phyloP scores from a whole-genome alignment of 2,113 vertebrate species.

The Spea multiplicata region DNA sequence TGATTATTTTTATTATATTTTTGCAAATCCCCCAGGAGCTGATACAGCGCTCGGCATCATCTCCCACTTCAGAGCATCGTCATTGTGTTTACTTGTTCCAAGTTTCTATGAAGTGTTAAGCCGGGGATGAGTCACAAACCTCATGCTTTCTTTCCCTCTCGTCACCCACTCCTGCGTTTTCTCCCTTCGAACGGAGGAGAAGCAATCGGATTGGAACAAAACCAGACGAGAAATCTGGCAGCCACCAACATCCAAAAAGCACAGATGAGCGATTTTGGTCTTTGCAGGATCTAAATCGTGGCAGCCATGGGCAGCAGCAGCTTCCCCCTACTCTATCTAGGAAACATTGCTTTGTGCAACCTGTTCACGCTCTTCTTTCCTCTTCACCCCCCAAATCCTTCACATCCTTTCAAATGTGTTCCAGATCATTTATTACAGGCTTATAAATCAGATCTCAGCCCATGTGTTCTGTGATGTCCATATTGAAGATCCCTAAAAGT shows the following conservation, averaged over 20 bases:
- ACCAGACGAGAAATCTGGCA: constrained; percentile 26
- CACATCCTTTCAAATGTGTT: background rate
- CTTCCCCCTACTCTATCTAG: background rate
- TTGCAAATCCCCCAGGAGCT: background rate
- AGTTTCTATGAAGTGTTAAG: constrained; percentile 20
- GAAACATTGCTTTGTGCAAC: background rate
- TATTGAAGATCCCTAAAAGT: too few relatives aligned
- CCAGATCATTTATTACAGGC: too few relatives aligned
- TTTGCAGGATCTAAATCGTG: background rate
- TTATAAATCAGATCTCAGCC: too few relatives aligned
- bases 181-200: constrained; percentile 15
- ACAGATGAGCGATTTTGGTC: background rate
- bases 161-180: background rate
- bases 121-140: constrained; percentile 20
- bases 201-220: constrained; percentile 31
- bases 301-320: background rate
- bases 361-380: background rate
- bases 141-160: background rate
- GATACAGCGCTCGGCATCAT: background rate
- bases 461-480: too few relatives aligned
- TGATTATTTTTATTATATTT: background rate
- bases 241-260: constrained; percentile 1
- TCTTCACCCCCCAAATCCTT: background rate
- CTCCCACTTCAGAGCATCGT: background rate
- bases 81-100: constrained; percentile 17